Percentiles rank a stretch among this genome's conserved stretches.
These are phyloP conservation scores for Procambarus clarkii DNA, from an alignment of 1,140 invertebrate genomes.

Conservation along the genomic window DNA sequence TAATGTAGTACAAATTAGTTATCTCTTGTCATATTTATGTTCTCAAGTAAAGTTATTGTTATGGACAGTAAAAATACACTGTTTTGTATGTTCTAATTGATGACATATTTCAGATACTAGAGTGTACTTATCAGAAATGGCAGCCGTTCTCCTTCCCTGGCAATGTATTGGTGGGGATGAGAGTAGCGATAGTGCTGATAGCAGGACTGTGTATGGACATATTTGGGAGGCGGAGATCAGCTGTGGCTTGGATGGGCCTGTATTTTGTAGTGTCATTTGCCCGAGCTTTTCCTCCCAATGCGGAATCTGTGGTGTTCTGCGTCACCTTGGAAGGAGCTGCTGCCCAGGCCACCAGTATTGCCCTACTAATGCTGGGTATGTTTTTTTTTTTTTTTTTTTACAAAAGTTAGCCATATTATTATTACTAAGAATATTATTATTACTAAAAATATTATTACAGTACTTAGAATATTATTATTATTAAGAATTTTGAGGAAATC, in stretches of 20 bases:
- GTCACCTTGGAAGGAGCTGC: conserved; percentile 66
- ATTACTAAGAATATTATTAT: too few species aligned
- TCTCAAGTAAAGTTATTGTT: not conserved
- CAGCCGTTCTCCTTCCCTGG: conserved; percentile 45
- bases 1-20: not conserved
- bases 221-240: conserved; percentile 59
- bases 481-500: too few species aligned
- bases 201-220: conserved; percentile 60
- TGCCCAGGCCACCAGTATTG: conserved; percentile 53
- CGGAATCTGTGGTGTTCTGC: conserved; percentile 57
- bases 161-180: conserved; percentile 38
- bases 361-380: conserved; percentile 13
- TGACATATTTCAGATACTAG: conserved; percentile 18
- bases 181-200: conserved; percentile 46
- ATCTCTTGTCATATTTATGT: not conserved
- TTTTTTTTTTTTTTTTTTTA: not conserved
- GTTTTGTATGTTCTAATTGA: too few species aligned
- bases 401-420: too few species aligned
- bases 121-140: conserved; percentile 24
- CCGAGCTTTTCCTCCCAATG: conserved; percentile 55
- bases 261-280: conserved; percentile 68
- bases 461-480: too few species aligned
- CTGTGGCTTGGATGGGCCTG: conserved; percentile 64
- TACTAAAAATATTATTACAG: too few species aligned
- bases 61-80: not conserved